Evolutionary conservation across 2,888 invertebrate species (phyloP), one percentile per base, ranked within the genome.

Genomic region (Pseudeuparius sepicola): DNA sequence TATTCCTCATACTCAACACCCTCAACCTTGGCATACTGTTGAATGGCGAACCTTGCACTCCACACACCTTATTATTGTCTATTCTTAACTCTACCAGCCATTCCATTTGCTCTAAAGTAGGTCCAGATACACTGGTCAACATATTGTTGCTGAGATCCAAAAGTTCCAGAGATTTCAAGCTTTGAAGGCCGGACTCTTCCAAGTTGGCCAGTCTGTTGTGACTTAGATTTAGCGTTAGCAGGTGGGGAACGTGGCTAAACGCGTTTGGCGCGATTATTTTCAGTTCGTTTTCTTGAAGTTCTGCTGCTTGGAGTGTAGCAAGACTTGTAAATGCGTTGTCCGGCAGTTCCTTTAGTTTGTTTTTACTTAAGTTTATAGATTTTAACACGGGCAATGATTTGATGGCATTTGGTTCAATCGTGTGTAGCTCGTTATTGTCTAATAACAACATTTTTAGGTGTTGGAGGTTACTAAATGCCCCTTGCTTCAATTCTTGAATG

Each of bases 31-130:
- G 79, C 87, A 89, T 87, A 14, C 73, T 76, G 54, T 84, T 78
- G 57, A 89, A 88, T 2, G 86, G 84, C 15, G 78, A 72, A 3
- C 82, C 85, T 50, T 78, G 75, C 32, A 89, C 78, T 29, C 74
- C 71, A 55, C 89, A 89, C 49, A 89, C 78, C 40, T 73, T 67
- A 63, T 89, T 89, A 59, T 83, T 78, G 56, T 88, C 86, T 65
- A 89, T 70, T 67, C 82, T 81, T 4, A 90, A 60, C 56, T 89
- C 88, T 1, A 89, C 84, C 34, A 90, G 64, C 80, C 88, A 87
- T 55, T 85, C 85, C 70, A 90, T 76, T 34, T 75, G 71, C 41
- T 78, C 73, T 46, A 84, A 70, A 43, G 73, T 75, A n/a, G 76
- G 70, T 37, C 64, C 64, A 16, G 66, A 62, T 20, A 90, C 70